Evolutionary conservation across 2,113 vertebrate species (phyloP), one percentile per base, ranked within the genome.

Genomic region (Xyliphius kryptos): DNA sequence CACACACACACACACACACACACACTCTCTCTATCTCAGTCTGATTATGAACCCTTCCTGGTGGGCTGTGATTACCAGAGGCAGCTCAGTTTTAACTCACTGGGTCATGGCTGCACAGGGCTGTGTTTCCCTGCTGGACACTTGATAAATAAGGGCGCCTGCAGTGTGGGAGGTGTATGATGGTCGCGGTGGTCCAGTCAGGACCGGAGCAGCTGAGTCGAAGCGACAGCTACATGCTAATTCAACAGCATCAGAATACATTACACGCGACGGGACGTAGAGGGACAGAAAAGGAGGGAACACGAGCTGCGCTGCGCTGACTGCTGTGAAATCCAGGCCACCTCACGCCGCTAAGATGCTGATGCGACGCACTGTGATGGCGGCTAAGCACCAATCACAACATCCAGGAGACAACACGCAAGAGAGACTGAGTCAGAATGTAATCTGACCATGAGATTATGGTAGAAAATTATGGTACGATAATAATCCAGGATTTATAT

Each of bases 141-240:
- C 26, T 32, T 32, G 26, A 32, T 32, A 32, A 32, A 32, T 1
- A 32, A 32, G 26, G 26, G 26, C 4, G 26, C 4, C 26, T 32
- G 26, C 26, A 32, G 26, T 32, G 26, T 32, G 26, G 26, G 26
- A 5, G n/a, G n/a, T n/a, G n/a, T n/a, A n/a, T n/a, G n/a, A n/a
- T n/a, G 26, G 7, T 32, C 4, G 26, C 7, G 26, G 70, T 74
- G 83, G 86, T 85, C 84, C 82, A 79, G 83, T 88, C 86, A 87
- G 67, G 50, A 80, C 79, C 76, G 75, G 67, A 69, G 79, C 81
- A 66, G 75, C 78, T 76, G 80, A 81, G 76, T 77, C 61, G 59
- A 85, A 79, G 81, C 79, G 84, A 87, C 85, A 85, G 85, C 83
- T 84, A 85, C 86, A 87, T 87, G 86, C 85, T 88, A 88, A 88